Base-by-base conservation (phyloP, 2,888 invertebrate genomes). In the Lacanobia oleracea region DNA sequence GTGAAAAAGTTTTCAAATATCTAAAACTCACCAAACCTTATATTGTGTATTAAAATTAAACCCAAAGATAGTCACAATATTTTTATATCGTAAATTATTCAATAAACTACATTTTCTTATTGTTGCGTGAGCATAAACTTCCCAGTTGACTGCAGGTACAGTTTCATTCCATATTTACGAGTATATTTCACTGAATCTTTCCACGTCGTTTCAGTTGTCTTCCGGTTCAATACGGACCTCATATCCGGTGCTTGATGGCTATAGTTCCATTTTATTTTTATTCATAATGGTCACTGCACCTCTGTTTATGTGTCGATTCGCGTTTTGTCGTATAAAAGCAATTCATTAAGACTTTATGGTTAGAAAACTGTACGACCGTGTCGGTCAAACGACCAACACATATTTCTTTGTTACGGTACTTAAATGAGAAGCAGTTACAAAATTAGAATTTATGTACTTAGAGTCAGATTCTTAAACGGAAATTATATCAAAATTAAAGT, bases 201-300 rank as follows among this genome's bases (percentile, higher is more conserved):
- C 62, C 33, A 57, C 37, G 50, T 61, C 57, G 59, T 48, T 37
- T 40, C 27, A 68, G 33, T 53, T 54, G 21, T 53, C 56, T 56
- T 69, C 56, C 69, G 54, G 40, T 73, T 64, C 43, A 59, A 69
- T 72, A 76, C n/a, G 64, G 60, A 67, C 56, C 45, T 73, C 81
- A 73, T 77, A 73, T 80, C 81, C 79, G 61, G 59, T 71, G n/a
- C 16, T 75, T 77, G 50, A 71, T 72, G 61, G 57, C 23, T 67
- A 57, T 57, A 66, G 48, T 48, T 64, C 18, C 27, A 64, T 81
- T 72, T 77, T 77, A 72, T 75, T 64, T 75, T 71, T 60, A 72
- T 72, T 59, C n/a, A 27, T 10, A 57, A 40, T 45, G 51, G 57
- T 66, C 45, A 60, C 23, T 72, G 62, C 57, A 65, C 54, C 63